Evolutionary conservation across 2,797 vertebrate species (phyloP).

Genomic region (Tachyglossus aculeatus): DNA sequence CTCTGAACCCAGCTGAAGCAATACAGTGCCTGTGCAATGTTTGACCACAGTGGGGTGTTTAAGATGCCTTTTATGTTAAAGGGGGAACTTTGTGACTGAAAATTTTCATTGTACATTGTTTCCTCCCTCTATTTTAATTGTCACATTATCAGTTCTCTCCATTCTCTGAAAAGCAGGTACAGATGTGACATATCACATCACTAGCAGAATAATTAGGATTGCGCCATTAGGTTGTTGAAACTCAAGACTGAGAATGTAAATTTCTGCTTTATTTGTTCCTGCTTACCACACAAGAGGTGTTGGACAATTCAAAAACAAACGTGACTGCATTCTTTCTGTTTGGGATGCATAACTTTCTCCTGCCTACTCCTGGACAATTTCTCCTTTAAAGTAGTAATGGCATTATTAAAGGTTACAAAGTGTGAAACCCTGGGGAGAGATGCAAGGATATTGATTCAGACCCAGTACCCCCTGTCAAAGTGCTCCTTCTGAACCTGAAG

Average conservation of each 20-base stretch:
- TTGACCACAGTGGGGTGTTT: conserved; percentile 32
- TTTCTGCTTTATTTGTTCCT: background rate
- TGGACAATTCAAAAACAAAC: background rate
- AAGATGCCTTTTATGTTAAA: conserved; percentile 29
- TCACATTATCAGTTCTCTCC: background rate
- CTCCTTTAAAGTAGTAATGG: no score
- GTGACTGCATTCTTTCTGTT: background rate
- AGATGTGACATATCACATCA: background rate
- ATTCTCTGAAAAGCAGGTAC: background rate
- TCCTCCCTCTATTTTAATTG: background rate
- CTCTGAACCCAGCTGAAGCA: background rate
- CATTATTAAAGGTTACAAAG: no score
- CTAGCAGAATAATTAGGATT: background rate
- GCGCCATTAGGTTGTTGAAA: background rate
- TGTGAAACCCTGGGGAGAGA: no score
- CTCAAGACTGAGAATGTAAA: background rate
- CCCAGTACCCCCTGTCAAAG: conserved; percentile 2
- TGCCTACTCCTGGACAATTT: conserved; percentile 26
- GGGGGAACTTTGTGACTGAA: conserved; percentile 22
- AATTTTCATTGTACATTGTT: background rate
- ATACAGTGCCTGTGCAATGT: conserved; percentile 30
- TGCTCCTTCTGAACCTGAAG: background rate
- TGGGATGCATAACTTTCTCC: background rate
- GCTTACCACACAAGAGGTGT: background rate
- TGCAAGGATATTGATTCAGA: no score